Percentiles rank a stretch among this genome's conserved stretches.
Evolutionary conservation across 2,113 vertebrate genomes (phyloP).

Genomic region (Calypte anna): DNA sequence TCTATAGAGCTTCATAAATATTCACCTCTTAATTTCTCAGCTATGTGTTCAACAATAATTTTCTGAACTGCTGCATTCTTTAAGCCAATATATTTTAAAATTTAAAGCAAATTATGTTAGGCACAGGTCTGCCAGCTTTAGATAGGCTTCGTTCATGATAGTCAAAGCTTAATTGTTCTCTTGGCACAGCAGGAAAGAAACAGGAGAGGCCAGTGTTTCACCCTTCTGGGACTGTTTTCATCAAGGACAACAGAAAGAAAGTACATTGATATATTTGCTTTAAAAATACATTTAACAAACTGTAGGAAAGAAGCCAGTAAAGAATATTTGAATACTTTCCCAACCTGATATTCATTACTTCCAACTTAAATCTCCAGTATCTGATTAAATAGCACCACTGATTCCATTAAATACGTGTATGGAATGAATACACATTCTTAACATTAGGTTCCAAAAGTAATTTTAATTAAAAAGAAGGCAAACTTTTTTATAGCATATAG

Average conservation of each 20-base stretch:
- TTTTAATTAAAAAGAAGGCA: not conserved
- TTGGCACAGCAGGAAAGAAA: not conserved
- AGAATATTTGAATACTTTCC: not conserved
- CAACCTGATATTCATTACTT: constrained; percentile 25
- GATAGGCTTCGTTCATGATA: not conserved
- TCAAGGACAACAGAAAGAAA: not conserved
- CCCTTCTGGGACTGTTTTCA: not conserved
- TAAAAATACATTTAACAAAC: constrained; percentile 20
- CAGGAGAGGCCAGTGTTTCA: not conserved
- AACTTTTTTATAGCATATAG: not conserved
- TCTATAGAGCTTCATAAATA: not conserved
- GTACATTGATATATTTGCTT: not conserved
- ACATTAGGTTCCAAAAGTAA: not conserved
- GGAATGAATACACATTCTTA: constrained; percentile 18
- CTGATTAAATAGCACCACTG: constrained; percentile 22
- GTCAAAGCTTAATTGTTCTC: not conserved
- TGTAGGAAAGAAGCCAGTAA: not conserved
- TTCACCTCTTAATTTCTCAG: not conserved
- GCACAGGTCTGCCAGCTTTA: not conserved
- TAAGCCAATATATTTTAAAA: not conserved
- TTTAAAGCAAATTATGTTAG: not conserved
- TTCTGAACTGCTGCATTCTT: not conserved
- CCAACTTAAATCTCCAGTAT: constrained; percentile 17
- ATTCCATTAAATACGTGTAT: constrained; percentile 17
- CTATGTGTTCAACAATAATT: not conserved